Base-by-base conservation (phyloP, 2,888 invertebrate genomes). In the Andrena haemorrhoa region DNA sequence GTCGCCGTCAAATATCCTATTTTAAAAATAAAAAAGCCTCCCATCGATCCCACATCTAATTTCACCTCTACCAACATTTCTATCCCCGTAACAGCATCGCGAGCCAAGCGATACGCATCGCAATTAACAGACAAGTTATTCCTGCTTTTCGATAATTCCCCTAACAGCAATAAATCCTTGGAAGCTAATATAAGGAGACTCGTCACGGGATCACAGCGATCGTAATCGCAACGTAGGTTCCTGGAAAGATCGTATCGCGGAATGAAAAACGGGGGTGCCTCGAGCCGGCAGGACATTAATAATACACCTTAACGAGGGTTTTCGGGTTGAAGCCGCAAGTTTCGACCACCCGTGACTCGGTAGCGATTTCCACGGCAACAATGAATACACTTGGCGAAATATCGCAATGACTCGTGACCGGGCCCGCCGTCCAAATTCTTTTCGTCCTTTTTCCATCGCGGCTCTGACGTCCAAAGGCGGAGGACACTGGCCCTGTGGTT, bases 401-500 rank as follows among this genome's bases (percentile, higher is more conserved):
- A 71, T 71, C 4, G n/a, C 51, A 33, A 26, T n/a, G 47, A 53
- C 29, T 33, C 16, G 51, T 26, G 33, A n/a, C 41, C 20, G 47
- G 26, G 20, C 64, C 16, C 7, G 7, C 51, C 23, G 20, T 41
- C 26, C 61, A 68, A 71, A 71, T 79, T 35, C 35, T 71, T 53
- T 26, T 66, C 60, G 23, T 41, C 41, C n/a, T 70, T 72, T 81
- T 65, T 4, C 26, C 58, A 7, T 53, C 47, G 41, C 35, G 78
- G 47, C 31, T 16, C 68, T 41, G 49, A 10, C 58, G 35, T 64
- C 70, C 49, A 66, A 75, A 49, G 41, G 53, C 82, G 76, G 63
- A 82, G 68, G 75, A 84, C 75, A 74, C 76, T 68, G 83, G 80
- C 77, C 86, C 77, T 89, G 91, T 88, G 90, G 90, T 91, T 91